Base-by-base conservation (phyloP, 2,113 vertebrate species). In the Myotis brandtii region DNA sequence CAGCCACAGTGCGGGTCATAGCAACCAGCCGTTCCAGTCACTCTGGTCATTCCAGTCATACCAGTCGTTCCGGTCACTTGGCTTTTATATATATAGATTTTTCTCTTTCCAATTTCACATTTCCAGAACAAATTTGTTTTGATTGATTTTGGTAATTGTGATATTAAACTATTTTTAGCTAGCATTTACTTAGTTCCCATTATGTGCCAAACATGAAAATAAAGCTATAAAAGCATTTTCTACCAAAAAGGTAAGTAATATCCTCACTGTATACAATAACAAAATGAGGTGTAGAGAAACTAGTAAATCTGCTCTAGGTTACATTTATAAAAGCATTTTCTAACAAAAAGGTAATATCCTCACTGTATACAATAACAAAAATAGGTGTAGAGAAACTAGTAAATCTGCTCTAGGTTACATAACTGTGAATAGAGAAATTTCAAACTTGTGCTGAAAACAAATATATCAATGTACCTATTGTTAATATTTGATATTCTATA, bases 401-500 rank as follows among this genome's bases (percentile, higher is more conserved):
- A 50, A 87, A 87, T 79, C 2, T 80, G 9, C 17, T 91, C 54
- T 84, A 59, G 20, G 30, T 67, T 80, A 83, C 12, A 40, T 1
- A 92, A 30, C 27, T 32, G 27, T 67, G 69, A 59, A 81, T 40
- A 66, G 37, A 72, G 32, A 59, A 9, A 94, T 85, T 66, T 89
- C 20, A 94, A 89, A 43, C 1, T 32, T 82, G 9, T 88, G 3
- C 25, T 37, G 18, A 91, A 82, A 88, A 76, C 9, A 69, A 82
- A 75, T 27, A n/a, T 70, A 48, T 40, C 70, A 48, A 62, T 66
- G 3, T 69, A 79, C 5, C 0, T 21, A 70, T 46, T 89, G 8
- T 59, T 84, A 59, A 77, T 76, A 82, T 77, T 79, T 93, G n/a
- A 52, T 73, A n/a, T 76, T 81, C 46, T 79, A 25, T 79, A 48